Percentiles rank a stretch among this genome's conserved stretches.
These are phyloP conservation scores for Spilosoma lubricipeda DNA, from an alignment of 2,888 invertebrate genomes.

Conservation along the genomic window DNA sequence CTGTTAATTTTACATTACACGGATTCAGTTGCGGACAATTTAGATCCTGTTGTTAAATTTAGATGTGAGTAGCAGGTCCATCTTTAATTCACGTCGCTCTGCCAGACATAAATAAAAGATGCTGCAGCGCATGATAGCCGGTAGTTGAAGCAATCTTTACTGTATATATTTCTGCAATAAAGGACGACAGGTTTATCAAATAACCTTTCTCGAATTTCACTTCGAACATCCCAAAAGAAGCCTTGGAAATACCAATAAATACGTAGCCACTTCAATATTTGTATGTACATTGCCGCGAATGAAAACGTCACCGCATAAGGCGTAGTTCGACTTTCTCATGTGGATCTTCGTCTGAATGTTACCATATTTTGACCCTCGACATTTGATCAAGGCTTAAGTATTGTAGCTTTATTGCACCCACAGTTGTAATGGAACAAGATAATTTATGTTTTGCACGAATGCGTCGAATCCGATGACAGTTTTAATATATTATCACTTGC, in stretches of 20 bases:
- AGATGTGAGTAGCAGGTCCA: background rate
- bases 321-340: constrained; percentile 11
- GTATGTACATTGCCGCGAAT: background rate
- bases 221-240: too few species aligned
- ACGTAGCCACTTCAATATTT: constrained; percentile 5
- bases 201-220: background rate
- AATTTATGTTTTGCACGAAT: background rate
- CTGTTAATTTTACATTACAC: constrained; percentile 4
- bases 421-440: constrained; percentile 7
- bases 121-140: background rate
- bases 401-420: constrained; percentile 34
- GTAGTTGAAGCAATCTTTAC: background rate
- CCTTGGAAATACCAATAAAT: background rate
- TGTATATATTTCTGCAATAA: background rate
- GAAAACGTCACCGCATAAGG: background rate
- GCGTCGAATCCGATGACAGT: background rate
- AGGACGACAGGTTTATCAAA: background rate
- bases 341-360: constrained; percentile 39
- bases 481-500: background rate
- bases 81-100: background rate
- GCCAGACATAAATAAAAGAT: background rate
- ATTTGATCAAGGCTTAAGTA: constrained; percentile 25
- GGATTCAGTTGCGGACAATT: constrained; percentile 1
- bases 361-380: constrained; percentile 37
- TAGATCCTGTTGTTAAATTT: constrained; percentile 3